Evolutionary conservation across 2,797 vertebrate species (phyloP), one percentile per base, ranked within the genome.

Genomic region (Pangasius macronema): DNA sequence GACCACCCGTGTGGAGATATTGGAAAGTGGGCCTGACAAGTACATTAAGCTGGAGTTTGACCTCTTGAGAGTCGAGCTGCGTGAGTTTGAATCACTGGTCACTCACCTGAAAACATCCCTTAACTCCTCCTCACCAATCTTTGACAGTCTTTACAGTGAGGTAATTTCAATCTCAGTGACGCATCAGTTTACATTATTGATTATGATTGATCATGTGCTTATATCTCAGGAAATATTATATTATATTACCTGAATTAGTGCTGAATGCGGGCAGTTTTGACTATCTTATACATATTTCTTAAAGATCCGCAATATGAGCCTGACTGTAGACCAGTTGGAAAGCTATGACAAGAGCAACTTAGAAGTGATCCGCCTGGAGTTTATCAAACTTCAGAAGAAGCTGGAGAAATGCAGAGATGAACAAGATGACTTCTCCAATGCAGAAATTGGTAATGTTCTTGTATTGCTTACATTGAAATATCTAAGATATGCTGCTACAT

Each of bases 31-130:
- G 18, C 70, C 91, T 4, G 70, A 96, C 85, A 93, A 94, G 70
- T 98, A 96, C 91, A 95, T 96, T 5, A 94, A 96, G 82, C 91
- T 97, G 91, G 97, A 98, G 92, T 98, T 98, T 85, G 94, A 97
- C 88, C 85, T 97, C n/a, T 92, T 97, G 85, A 96, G 94, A 90
- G n/a, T 95, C n/a, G 96, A 97, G 94, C 95, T 97, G 82, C 89
- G 2, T 22, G 94, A 97, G 87, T 95, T 97, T 86, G 91, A 96
- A 73, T 93, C 20, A 24, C 92, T 97, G 91, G 91, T 97, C 90
- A 90, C 91, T 81, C 87, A 93, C 84, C 92, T 97, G 92, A 96
- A 96, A 89, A 49, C 75, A 22, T 90, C 92, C 42, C 87, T 92
- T 77, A 95, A 95, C 88, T 90, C 89, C 46, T 89, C 93, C 53